Evolutionary conservation across 1,140 invertebrate genomes (phyloP).

Genomic region (Apis florea): DNA sequence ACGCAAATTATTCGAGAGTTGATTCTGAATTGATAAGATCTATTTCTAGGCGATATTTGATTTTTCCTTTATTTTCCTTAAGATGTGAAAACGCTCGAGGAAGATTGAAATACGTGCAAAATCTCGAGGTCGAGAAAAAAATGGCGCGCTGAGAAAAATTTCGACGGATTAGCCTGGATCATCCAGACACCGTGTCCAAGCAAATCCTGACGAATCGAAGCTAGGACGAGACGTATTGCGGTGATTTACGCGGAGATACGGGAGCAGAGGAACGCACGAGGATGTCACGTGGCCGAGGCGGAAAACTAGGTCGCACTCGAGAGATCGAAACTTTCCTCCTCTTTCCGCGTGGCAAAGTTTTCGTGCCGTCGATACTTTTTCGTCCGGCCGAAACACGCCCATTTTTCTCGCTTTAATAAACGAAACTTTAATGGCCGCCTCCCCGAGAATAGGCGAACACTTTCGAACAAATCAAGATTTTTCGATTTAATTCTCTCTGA

Average conservation of each 20-base stretch:
- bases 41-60: too few species aligned
- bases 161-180: conserved; percentile 4
- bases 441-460: too few species aligned
- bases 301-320: conserved; percentile 50
- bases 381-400: background rate
- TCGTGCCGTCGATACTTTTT: conserved; percentile 31
- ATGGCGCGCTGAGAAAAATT: background rate
- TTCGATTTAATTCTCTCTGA: background rate
- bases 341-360: conserved; percentile 35
- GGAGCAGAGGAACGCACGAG: background rate
- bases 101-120: background rate
- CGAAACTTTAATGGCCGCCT: background rate
- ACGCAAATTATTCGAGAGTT: too few species aligned
- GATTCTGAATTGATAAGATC: too few species aligned
- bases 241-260: background rate
- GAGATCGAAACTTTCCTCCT: conserved; percentile 50
- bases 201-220: conserved; percentile 35
- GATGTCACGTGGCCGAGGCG: conserved; percentile 4
- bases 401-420: background rate
- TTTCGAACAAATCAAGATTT: background rate
- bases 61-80: too few species aligned
- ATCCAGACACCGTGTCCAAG: background rate
- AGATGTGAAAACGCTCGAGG: too few species aligned
- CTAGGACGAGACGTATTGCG: conserved; percentile 9
- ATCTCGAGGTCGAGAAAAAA: background rate